A percentile compares a stretch with the other conserved stretches of the same genome.
Evolutionary conservation across 2,888 invertebrate species (phyloP).

Genomic region (Colostygia pectinataria): DNA sequence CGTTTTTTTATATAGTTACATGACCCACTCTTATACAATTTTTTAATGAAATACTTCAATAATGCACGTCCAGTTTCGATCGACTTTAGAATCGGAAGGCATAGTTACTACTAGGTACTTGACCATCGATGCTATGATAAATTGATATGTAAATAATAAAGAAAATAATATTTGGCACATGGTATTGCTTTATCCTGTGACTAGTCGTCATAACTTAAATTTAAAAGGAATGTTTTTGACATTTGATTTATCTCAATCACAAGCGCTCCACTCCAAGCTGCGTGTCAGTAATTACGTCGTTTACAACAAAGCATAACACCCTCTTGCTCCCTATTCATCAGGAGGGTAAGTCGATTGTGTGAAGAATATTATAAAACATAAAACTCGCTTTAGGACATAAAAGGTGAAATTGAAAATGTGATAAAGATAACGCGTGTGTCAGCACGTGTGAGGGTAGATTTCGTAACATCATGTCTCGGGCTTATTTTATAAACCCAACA

Average conservation of each 20-base stretch:
- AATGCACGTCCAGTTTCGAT: no score
- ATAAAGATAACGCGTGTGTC: constrained; percentile 46
- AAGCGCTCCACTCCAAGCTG: constrained; percentile 46
- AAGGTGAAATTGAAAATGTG: constrained; percentile 66
- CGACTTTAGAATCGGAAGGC: no score
- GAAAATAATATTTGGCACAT: no score
- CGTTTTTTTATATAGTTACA: no score
- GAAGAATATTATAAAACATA: constrained; percentile 74
- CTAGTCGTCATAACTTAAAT: no score
- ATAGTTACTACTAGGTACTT: no score
- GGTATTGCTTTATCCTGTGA: no score
- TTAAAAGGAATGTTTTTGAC: constrained; percentile 12
- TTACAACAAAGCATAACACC: constrained; percentile 63
- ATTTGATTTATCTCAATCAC: constrained; percentile 13
- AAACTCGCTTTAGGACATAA: constrained; percentile 72
- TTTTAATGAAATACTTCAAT: no score
- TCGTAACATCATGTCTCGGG: constrained; percentile 37
- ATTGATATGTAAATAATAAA: no score
- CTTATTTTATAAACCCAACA: not conserved
- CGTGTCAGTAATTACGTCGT: constrained; percentile 66
- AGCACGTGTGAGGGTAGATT: constrained; percentile 9
- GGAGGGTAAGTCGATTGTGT: constrained; percentile 72
- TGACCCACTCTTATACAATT: no score
- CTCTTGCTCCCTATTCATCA: constrained; percentile 48
- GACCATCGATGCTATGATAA: no score